phyloP scores from a whole-genome alignment of 2,797 vertebrate species.

The Sardinella longiceps region DNA sequence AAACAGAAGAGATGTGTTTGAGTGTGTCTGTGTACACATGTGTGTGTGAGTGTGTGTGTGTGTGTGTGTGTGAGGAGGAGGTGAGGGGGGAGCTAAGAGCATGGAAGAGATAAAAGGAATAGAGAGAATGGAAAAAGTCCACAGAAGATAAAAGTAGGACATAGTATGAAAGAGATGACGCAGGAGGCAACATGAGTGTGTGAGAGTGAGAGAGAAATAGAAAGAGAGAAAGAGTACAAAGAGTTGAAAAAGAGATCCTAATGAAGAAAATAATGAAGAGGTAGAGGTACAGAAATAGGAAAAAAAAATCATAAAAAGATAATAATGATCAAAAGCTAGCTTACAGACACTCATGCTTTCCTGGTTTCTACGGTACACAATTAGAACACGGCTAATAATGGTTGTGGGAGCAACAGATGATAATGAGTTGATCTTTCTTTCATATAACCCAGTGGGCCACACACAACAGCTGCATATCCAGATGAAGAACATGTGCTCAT shows the following conservation, averaged over 20 bases:
- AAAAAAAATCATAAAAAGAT: neutral
- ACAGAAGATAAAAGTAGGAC: neutral
- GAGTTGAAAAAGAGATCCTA: neutral
- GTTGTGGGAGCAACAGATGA: neutral
- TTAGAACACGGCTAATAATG: neutral
- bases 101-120: neutral
- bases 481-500: neutral
- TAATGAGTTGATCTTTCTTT: neutral
- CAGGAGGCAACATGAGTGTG: neutral
- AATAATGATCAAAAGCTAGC: neutral
- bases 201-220: neutral
- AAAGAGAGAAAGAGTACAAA: neutral
- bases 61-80: neutral
- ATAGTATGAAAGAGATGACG: neutral
- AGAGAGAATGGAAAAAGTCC: neutral
- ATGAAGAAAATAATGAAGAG: neutral
- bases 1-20: slow-evolving; percentile 24
- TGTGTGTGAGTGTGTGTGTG: slow-evolving; percentile 1
- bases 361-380: neutral
- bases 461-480: neutral
- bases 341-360: neutral
- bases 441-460: neutral
- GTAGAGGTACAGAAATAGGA: neutral
- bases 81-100: neutral
- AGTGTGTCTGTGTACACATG: neutral